Evolutionary conservation across 1,140 invertebrate genomes (phyloP).

Genomic region (Trichoplusia ni): DNA sequence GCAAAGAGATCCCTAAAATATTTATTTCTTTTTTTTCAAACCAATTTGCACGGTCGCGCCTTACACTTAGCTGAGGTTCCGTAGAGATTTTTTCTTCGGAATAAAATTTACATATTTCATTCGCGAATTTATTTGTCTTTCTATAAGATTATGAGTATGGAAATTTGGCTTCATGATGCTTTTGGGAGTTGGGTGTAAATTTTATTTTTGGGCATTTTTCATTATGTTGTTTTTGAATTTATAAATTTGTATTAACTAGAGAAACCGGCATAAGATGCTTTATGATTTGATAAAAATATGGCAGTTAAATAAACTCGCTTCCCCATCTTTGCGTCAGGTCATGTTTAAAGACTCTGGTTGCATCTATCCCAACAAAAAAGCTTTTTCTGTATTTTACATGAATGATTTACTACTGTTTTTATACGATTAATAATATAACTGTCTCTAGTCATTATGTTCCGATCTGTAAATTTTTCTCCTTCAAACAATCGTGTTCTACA

Average conservation of each 20-base stretch:
- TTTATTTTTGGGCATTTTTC: conserved; percentile 1
- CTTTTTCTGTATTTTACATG: too few relatives aligned
- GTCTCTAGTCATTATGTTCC: too few relatives aligned
- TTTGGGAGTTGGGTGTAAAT: conserved; percentile 1
- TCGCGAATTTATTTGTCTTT: conserved; percentile 30
- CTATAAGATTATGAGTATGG: conserved; percentile 32
- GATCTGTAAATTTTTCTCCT: too few relatives aligned
- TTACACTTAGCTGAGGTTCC: conserved; percentile 10
- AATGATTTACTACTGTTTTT: too few relatives aligned
- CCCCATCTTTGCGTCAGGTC: too few relatives aligned
- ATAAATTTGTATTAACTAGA: neutral
- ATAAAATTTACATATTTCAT: conserved; percentile 38
- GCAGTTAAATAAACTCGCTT: too few relatives aligned
- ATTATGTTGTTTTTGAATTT: neutral
- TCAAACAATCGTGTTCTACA: too few relatives aligned
- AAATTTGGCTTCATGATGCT: conserved; percentile 20
- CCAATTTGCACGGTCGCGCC: conserved; percentile 32
- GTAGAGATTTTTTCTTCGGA: conserved; percentile 13
- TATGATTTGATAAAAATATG: too few relatives aligned
- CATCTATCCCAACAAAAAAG: too few relatives aligned
- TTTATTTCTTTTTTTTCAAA: conserved; percentile 36
- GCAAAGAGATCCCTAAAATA: conserved; percentile 32
- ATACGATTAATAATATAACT: too few relatives aligned
- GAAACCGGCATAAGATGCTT: too few relatives aligned
- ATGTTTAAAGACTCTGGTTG: too few relatives aligned